Base-by-base conservation (phyloP, 64 coral and sea anemone genomes). In the Platygyra sinensis region DNA sequence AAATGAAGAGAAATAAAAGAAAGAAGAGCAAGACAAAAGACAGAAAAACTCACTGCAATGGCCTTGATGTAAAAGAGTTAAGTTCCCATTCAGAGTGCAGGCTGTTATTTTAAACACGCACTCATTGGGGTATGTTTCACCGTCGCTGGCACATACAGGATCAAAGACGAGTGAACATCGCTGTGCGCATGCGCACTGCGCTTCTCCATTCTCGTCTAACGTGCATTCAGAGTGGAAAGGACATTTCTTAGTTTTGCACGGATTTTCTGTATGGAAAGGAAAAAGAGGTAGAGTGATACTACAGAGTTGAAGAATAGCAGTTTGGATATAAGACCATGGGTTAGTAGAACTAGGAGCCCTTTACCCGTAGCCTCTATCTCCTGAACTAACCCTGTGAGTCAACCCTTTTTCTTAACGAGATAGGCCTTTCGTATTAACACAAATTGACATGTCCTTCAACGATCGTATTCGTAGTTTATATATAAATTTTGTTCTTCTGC, bases 91-190 rank as follows among this genome's bases (percentile, higher is more conserved):
- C 16, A 67, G 33, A 32, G 79, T 59, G 67, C 97, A 99, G 9
- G 94, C 89, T 72, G 64, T 55, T 10, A 78, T 90, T 28, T 91
- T 95, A 33, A 99, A 63, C n/a, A 64, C 80, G 73, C 97, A 99
- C 28, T 89, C 82, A 65, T 89, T 96, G 30, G 83, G 51, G 74
- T 99, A 99, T 0, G 94, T 96, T 33, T 91, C 88, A 22, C 94
- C 88, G 84, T 99, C 91, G 72, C 85, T 95, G 16, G 88, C 97
- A 69, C 97, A 99, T 11, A 99, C 83, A 3, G 73, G 90, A 24
- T 95, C 73, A 67, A 81, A 95, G 24, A 61, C 25, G 4, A 87
- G 55, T 87, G 83, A 82, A 38, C 89, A 95, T 3, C 89, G 63
- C 42, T 87, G 20, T 60, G 69, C 20, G 75, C 93, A 95, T 12